Evolutionary conservation across 2,113 vertebrate genomes (phyloP).

Genomic region (Camelus dromedarius): DNA sequence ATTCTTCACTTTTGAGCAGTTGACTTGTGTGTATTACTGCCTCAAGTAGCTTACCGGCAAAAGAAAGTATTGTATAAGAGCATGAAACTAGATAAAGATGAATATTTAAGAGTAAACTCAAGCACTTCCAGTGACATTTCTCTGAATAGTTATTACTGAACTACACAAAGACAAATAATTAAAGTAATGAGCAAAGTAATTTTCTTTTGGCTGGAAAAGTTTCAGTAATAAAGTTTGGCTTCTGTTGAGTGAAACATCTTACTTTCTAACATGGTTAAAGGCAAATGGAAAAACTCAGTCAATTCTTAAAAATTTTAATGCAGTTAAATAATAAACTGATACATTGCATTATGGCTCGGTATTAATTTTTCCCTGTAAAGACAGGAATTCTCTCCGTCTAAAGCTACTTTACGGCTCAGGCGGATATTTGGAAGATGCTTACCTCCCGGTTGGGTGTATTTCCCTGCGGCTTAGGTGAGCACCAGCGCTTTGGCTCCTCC

Average conservation of each 20-base stretch:
- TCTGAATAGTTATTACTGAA: not conserved
- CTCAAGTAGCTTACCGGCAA: not conserved
- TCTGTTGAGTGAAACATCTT: constrained; percentile 15
- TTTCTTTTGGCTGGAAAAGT: constrained; percentile 58
- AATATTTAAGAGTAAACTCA: constrained; percentile 25
- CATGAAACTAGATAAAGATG: not conserved
- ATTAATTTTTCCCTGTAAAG: not conserved
- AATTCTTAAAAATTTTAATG: constrained; percentile 31
- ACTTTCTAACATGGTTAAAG: constrained; percentile 48
- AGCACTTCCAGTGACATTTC: not conserved
- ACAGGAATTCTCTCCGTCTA: not conserved
- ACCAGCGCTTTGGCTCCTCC: constrained; percentile 44
- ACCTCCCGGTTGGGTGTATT: constrained; percentile 57
- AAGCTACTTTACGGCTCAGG: not conserved
- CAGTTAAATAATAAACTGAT: constrained; percentile 51
- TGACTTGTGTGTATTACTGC: not conserved
- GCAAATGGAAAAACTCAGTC: constrained; percentile 47
- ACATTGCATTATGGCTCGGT: not conserved
- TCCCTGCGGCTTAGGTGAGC: not conserved
- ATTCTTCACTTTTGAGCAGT: not conserved
- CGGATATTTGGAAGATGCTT: constrained; percentile 66
- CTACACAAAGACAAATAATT: not conserved
- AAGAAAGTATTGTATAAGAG: not conserved
- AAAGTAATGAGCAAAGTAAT: constrained; percentile 15
- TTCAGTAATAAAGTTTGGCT: constrained; percentile 51